A percentile compares a stretch with the other conserved stretches of the same genome.
Conservation (phyloP, 2,888 invertebrate genomes). For the Dolomedes plantarius region DNA sequence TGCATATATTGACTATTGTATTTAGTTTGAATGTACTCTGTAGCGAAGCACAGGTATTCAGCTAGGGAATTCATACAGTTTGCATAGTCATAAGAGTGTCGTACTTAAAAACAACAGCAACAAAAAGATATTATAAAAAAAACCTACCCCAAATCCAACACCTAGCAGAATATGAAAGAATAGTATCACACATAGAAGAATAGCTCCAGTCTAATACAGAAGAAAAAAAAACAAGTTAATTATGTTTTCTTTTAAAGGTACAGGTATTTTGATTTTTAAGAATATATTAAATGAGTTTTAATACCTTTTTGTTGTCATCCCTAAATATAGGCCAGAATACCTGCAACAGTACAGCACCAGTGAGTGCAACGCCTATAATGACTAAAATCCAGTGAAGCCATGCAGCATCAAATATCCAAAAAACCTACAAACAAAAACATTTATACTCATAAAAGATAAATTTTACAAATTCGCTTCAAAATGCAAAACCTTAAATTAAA, state of each 20-base stretch:
- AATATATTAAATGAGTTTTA: not conserved
- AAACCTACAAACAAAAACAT: constrained; percentile 78
- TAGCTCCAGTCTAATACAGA: constrained; percentile 59
- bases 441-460: too few relatives aligned
- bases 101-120: too few relatives aligned
- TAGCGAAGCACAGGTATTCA: too few relatives aligned
- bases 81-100: too few relatives aligned
- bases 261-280: not conserved
- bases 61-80: too few relatives aligned
- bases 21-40: too few relatives aligned
- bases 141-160: constrained; percentile 69
- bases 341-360: constrained; percentile 89
- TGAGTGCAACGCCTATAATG: constrained; percentile 86
- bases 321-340: constrained; percentile 86
- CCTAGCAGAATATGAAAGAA: constrained; percentile 63
- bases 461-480: too few relatives aligned
- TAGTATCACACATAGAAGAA: constrained; percentile 61
- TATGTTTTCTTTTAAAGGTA: not conserved
- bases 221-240: constrained; percentile 11
- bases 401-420: constrained; percentile 88
- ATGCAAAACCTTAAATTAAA: too few relatives aligned
- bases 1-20: too few relatives aligned
- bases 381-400: constrained; percentile 93
- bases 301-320: constrained; percentile 76
- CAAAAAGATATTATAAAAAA: too few relatives aligned